Evolutionary conservation across 1,140 invertebrate genomes (phyloP).

Genomic region (Stegodyphus mimosarum): DNA sequence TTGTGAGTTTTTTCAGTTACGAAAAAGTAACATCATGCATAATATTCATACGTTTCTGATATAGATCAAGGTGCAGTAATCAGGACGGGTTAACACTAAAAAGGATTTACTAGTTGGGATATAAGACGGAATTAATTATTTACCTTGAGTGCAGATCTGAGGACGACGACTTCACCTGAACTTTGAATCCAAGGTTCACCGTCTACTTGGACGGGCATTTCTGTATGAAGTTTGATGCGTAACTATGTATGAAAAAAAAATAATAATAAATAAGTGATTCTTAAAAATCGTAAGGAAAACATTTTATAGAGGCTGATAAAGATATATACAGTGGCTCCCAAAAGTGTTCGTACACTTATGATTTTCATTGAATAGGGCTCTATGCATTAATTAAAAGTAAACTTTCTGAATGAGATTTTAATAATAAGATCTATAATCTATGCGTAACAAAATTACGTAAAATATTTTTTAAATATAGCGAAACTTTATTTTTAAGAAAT

Average conservation of each 20-base stretch:
- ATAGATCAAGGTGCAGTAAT: background rate
- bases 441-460: no score
- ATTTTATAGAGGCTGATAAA: no score
- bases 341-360: no score
- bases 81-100: background rate
- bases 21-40: constrained; percentile 27
- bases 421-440: no score
- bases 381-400: no score
- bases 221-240: constrained; percentile 80
- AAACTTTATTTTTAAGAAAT: no score
- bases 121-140: constrained; percentile 61
- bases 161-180: constrained; percentile 95
- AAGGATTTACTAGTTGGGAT: background rate
- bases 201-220: constrained; percentile 98
- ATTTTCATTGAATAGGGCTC: no score
- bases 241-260: constrained; percentile 67
- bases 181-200: constrained; percentile 99
- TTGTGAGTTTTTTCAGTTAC: constrained; percentile 45
- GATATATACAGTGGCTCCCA: no score
- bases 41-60: background rate
- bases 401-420: no score
- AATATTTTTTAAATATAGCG: no score
- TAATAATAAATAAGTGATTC: no score
- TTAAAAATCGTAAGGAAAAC: no score
- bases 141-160: constrained; percentile 99